Conservation (phyloP, 2,888 invertebrate species). For the Latheticus oryzae region DNA sequence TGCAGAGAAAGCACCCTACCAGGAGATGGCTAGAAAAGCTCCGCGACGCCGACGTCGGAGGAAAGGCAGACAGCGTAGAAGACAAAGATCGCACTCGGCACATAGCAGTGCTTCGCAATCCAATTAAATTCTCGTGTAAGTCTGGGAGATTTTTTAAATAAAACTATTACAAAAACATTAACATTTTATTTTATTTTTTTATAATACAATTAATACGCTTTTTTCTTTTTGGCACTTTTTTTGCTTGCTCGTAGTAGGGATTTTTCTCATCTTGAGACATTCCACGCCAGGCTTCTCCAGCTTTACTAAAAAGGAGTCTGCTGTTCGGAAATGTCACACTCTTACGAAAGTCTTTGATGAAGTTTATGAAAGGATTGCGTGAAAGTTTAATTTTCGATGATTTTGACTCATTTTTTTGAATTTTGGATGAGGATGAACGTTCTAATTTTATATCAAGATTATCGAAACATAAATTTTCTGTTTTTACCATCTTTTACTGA, state of each 20-base stretch:
- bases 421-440: background rate
- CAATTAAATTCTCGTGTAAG: background rate
- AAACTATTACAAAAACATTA: too few species aligned
- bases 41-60: background rate
- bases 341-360: constrained; percentile 1
- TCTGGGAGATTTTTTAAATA: background rate
- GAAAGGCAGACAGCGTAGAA: background rate
- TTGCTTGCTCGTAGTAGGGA: constrained; percentile 9
- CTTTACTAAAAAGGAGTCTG: background rate
- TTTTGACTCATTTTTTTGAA: background rate
- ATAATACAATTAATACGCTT: too few species aligned
- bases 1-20: constrained; percentile 13
- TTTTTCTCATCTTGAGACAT: constrained; percentile 4
- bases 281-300: constrained; percentile 4
- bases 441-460: background rate
- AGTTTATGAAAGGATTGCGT: constrained; percentile 15
- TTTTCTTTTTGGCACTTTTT: background rate
- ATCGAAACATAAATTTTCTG: constrained; percentile 11
- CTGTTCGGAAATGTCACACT: background rate
- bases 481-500: constrained; percentile 22
- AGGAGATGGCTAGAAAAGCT: constrained; percentile 10
- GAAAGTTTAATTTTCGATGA: background rate
- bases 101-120: background rate
- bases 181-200: too few species aligned
- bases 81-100: background rate